These are phyloP conservation scores for Epinephelus coioides DNA, from an alignment of 2,797 vertebrate species.

Conservation along the genomic window DNA sequence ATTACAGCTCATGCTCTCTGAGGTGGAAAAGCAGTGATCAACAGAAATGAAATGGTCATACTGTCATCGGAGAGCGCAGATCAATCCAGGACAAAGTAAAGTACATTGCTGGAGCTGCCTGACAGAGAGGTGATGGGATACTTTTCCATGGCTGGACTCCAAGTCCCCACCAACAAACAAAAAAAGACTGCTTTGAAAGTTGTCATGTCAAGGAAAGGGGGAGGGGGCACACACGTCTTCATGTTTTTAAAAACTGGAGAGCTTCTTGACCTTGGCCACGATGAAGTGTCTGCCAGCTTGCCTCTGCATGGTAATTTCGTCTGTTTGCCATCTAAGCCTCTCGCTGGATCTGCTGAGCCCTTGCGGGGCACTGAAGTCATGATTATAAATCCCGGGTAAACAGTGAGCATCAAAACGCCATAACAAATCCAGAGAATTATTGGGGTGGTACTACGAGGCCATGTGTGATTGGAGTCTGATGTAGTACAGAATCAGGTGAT, in stretches of 20 bases:
- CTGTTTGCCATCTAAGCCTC: conserved; percentile 60
- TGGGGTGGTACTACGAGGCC: conserved; percentile 34
- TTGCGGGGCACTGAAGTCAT: conserved; percentile 47
- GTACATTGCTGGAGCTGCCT: conserved; percentile 45
- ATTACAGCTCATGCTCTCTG: conserved; percentile 58
- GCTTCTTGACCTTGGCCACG: conserved; percentile 69
- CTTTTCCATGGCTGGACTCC: conserved; percentile 38
- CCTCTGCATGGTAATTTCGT: conserved; percentile 60
- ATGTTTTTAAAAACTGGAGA: conserved; percentile 46
- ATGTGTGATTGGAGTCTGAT: conserved; percentile 64
- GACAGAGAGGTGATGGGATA: conserved; percentile 51
- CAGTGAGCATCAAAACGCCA: conserved; percentile 59
- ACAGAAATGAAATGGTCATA: conserved; percentile 66
- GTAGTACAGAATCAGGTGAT: conserved; percentile 48
- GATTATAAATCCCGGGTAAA: conserved; percentile 77
- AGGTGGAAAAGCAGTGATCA: conserved; percentile 73
- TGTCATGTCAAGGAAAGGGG: conserved; percentile 34
- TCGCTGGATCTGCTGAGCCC: conserved; percentile 43
- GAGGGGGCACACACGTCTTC: conserved; percentile 20
- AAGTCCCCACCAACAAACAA: conserved; percentile 43
- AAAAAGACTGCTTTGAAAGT: conserved; percentile 36
- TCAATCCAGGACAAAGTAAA: conserved; percentile 62
- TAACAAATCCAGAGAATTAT: conserved; percentile 65
- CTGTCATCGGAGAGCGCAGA: conserved; percentile 57
- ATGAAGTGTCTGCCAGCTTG: conserved; percentile 56